phyloP scores from a whole-genome alignment of 1,140 invertebrate genomes.

The Galleria mellonella region DNA sequence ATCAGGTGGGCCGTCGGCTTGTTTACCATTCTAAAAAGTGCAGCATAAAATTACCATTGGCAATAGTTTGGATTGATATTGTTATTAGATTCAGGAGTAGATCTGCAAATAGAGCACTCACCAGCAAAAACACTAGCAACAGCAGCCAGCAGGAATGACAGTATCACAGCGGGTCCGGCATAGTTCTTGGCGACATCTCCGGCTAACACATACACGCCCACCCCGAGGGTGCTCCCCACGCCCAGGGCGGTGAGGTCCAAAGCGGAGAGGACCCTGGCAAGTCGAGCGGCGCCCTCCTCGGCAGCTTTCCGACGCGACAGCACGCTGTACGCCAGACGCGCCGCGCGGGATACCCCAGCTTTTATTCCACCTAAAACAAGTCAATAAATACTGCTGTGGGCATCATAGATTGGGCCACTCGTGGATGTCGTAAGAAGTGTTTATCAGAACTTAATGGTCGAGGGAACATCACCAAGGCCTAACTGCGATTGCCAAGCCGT shows the following conservation, averaged over 20 bases:
- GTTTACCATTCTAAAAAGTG: too few species aligned
- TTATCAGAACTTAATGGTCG: too few species aligned
- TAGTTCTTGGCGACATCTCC: slow-evolving; percentile 87
- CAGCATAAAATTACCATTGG: too few species aligned
- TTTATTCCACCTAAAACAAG: slow-evolving; percentile 47
- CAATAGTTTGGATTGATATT: too few species aligned
- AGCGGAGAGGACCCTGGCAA: slow-evolving; percentile 82
- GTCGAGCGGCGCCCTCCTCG: slow-evolving; percentile 68
- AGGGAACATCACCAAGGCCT: too few species aligned
- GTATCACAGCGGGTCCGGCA: slow-evolving; percentile 87
- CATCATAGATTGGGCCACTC: too few species aligned
- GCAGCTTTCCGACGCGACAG: slow-evolving; percentile 72
- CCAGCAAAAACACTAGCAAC: slow-evolving; percentile 90
- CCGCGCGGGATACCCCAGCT: slow-evolving; percentile 37
- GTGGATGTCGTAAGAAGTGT: too few species aligned
- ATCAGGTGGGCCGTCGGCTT: too few species aligned
- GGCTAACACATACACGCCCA: slow-evolving; percentile 91
- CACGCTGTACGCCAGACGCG: slow-evolving; percentile 48
- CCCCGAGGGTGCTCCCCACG: slow-evolving; percentile 90
- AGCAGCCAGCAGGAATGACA: slow-evolving; percentile 90
- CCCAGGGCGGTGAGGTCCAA: slow-evolving; percentile 86
- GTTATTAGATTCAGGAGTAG: too few species aligned
- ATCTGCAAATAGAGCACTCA: too few species aligned
- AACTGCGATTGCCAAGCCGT: too few species aligned
- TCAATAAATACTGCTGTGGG: too few species aligned